Base-by-base conservation (phyloP, 2,888 invertebrate genomes). In the Nebria salina region DNA sequence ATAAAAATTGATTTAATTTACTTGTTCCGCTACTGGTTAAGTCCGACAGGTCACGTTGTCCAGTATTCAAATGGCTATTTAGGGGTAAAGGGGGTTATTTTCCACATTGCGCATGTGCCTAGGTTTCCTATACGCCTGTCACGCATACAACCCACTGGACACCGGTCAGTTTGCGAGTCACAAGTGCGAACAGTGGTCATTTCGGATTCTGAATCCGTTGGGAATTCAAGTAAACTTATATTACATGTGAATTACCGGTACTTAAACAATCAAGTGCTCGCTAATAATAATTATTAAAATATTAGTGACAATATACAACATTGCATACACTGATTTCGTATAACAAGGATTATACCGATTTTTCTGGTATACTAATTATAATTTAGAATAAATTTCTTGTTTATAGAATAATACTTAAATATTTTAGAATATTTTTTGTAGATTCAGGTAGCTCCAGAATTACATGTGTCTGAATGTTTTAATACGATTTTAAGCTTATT, bases 121-220 rank as follows among this genome's bases (percentile, higher is more conserved):
- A 73, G 25, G 34, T 54, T 25, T 72, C 15, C 43, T 41, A 75
- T 64, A 72, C 81, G 42, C 76, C 66, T 65, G 76, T 64, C 76
- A 81, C 81, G 81, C 76, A 81, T 75, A 26, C 43, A 20, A 66
- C 65, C 13, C 68, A 79, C 81, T 83, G 85, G 85, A 85, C 85
- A 84, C 77, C 84, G 85, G 85, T 85, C 85, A 85, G 85, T 85
- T 84, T 34, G 78, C 83, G 82, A 77, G 82, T 83, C 75, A 76
- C 75, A 83, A 77, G 79, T 77, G 81, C 75, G 82, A 82, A 84
- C 83, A 83, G 82, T 73, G 13, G 72, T 66, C 82, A 54, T 54
- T 54, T 54, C 54, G 7, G 54, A 11, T 54, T 11, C 54, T 54
- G 54, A 54, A 13, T 54, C 54, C 54, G 54, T 13, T 54, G 54